These are phyloP conservation scores for Auanema freiburgensis DNA, from an alignment of 2,888 invertebrate species.

Conservation along the genomic window DNA sequence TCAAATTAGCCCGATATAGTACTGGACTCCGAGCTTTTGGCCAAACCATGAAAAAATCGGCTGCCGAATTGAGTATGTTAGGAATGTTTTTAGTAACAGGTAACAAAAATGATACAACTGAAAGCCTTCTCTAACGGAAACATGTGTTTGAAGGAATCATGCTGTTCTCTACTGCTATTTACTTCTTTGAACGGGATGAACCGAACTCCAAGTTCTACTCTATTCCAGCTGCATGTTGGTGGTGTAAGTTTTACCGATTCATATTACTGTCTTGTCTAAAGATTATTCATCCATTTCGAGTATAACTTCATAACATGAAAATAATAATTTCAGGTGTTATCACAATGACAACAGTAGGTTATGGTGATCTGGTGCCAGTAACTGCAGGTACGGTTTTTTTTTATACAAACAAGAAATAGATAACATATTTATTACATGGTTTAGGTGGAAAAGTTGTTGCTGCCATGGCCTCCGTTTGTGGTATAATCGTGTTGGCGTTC, in stretches of 20 bases:
- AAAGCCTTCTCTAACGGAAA: constrained; percentile 8
- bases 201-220: constrained; percentile 61
- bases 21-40: constrained; percentile 59
- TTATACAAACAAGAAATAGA: background rate
- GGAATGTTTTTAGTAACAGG: constrained; percentile 62
- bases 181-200: constrained; percentile 62
- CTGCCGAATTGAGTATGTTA: constrained; percentile 61
- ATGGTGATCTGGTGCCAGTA: constrained; percentile 61
- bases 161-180: constrained; percentile 61
- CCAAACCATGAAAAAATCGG: constrained; percentile 60
- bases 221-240: constrained; percentile 62
- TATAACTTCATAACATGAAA: background rate
- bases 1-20: constrained; percentile 58
- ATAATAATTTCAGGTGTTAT: constrained; percentile 41
- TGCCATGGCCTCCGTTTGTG: constrained; percentile 58
- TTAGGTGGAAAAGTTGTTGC: constrained; percentile 58
- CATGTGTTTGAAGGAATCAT: constrained; percentile 61
- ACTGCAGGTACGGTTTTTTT: constrained; percentile 46
- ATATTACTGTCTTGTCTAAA: background rate
- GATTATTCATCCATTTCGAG: background rate
- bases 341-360: constrained; percentile 55
- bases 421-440: background rate
- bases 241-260: constrained; percentile 50
- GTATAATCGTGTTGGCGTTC: constrained; percentile 61
- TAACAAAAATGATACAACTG: constrained; percentile 7